Evolutionary conservation across 2,113 vertebrate genomes (phyloP).

Genomic region (Brachyhypopomus occidentalis): DNA sequence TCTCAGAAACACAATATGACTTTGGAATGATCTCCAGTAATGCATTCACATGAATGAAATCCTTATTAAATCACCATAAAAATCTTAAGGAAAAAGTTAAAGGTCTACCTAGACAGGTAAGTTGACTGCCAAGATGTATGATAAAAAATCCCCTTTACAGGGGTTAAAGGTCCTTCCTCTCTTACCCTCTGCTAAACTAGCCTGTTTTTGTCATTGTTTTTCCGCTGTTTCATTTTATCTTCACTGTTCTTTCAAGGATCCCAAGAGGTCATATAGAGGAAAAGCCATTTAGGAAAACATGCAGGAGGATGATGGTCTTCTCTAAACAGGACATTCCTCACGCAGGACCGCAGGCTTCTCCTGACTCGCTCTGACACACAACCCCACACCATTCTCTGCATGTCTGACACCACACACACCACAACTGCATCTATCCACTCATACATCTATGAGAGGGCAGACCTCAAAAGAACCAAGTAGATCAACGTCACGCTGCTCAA

Average conservation of each 20-base stretch:
- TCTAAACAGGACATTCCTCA: conserved; percentile 65
- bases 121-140: not conserved
- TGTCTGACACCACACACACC: too few species aligned
- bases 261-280: conserved; percentile 53
- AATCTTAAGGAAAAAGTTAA: not conserved
- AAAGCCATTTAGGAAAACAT: conserved; percentile 54
- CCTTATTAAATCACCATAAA: too few species aligned
- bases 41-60: too few species aligned
- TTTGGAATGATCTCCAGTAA: too few species aligned
- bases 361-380: not conserved
- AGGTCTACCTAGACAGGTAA: not conserved
- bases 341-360: conserved; percentile 33
- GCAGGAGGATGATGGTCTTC: conserved; percentile 43
- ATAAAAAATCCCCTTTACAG: not conserved
- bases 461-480: too few species aligned
- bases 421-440: too few species aligned
- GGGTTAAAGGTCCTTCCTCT: conserved; percentile 20
- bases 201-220: conserved; percentile 12
- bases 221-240: conserved; percentile 40
- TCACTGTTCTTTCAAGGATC: conserved; percentile 38
- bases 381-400: too few species aligned
- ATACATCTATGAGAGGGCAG: too few species aligned
- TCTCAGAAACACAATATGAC: too few species aligned
- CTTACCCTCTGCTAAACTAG: conserved; percentile 12
- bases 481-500: too few species aligned